Evolutionary conservation across 2,797 vertebrate genomes (phyloP).

Genomic region (Parotocinclus haroldoi): DNA sequence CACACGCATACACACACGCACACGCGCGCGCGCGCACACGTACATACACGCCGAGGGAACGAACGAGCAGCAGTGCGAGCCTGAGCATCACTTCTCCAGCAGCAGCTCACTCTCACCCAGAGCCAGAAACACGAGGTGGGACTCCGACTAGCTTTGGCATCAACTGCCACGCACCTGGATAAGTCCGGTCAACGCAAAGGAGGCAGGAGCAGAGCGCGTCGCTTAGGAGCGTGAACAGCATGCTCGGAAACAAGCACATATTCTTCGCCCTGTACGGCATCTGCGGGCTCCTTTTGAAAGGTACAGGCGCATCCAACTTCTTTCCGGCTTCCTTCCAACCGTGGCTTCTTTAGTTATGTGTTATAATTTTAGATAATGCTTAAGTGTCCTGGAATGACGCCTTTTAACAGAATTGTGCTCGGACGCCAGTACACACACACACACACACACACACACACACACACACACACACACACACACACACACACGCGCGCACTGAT

Average conservation of each 20-base stretch:
- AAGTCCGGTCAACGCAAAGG: conserved; percentile 31
- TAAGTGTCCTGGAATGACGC: conserved; percentile 26
- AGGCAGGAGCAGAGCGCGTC: conserved; percentile 35
- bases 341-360: too few relatives aligned
- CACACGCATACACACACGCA: background rate
- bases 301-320: conserved; percentile 47
- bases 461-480: too few relatives aligned
- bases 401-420: background rate
- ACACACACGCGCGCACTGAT: background rate
- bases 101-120: conserved; percentile 16
- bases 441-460: background rate
- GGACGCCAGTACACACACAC: background rate
- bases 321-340: background rate
- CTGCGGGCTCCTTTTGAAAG: conserved; percentile 58
- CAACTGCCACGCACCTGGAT: conserved; percentile 51
- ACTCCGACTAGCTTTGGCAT: conserved; percentile 43
- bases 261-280: conserved; percentile 58
- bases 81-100: conserved; percentile 43
- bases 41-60: background rate
- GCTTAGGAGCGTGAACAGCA: conserved; percentile 48
- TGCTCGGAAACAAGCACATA: conserved; percentile 55
- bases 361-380: background rate
- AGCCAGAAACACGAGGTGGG: conserved; percentile 13
- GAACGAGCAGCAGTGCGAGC: conserved; percentile 32
- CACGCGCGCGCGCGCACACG: background rate